Conservation (phyloP, 2,888 invertebrate genomes). For the Ormyrus labotus region DNA sequence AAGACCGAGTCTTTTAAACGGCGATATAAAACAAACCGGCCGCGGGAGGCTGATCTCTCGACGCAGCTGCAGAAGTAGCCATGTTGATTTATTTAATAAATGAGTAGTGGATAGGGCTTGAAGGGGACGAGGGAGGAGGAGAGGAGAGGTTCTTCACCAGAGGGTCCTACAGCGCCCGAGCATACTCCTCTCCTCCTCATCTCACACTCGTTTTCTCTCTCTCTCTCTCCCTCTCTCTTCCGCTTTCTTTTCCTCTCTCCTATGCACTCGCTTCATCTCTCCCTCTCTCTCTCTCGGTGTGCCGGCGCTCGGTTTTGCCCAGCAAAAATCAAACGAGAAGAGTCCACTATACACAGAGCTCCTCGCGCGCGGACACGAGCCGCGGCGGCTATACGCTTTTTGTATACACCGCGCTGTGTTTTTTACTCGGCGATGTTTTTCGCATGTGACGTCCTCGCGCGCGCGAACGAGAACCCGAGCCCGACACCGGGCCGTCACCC, state of each 20-base stretch:
- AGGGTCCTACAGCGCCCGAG: slow-evolving; percentile 74
- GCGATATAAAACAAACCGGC: slow-evolving; percentile 53
- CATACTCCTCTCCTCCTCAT: slow-evolving; percentile 69
- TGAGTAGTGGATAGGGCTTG: slow-evolving; percentile 72
- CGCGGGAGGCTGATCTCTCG: slow-evolving; percentile 62
- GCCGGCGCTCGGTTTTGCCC: too few relatives aligned
- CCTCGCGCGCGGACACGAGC: not conserved
- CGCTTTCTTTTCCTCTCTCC: slow-evolving; percentile 40
- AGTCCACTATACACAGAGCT: slow-evolving; percentile 62
- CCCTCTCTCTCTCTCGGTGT: slow-evolving; percentile 43
- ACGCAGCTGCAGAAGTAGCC: slow-evolving; percentile 71
- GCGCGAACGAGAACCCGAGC: not conserved
- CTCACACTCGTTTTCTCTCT: slow-evolving; percentile 49
- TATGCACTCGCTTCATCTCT: not conserved
- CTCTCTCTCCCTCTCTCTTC: slow-evolving; percentile 32
- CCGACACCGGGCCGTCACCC: not conserved
- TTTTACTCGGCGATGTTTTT: not conserved
- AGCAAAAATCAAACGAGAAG: slow-evolving; percentile 55
- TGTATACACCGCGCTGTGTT: not conserved
- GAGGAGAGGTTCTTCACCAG: slow-evolving; percentile 69
- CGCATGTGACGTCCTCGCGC: not conserved
- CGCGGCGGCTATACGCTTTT: not conserved
- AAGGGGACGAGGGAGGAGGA: slow-evolving; percentile 58
- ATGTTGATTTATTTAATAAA: slow-evolving; percentile 74
- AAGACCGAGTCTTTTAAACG: slow-evolving; percentile 59